These are phyloP conservation scores for Nasonia giraulti DNA, from an alignment of 1,140 invertebrate species.

Conservation along the genomic window DNA sequence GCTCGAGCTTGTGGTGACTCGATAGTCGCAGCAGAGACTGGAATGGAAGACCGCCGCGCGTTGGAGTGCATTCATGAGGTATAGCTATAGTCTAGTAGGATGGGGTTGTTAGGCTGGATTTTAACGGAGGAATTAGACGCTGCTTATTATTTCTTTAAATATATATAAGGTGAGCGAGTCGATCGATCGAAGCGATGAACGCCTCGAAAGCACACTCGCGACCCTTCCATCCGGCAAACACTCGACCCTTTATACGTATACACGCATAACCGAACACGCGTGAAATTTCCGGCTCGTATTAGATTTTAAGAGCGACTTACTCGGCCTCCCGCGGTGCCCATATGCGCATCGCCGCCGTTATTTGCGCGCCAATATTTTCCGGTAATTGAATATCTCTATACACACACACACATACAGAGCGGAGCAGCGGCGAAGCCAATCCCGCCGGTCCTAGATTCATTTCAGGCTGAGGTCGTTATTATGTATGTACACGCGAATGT, in stretches of 20 bases:
- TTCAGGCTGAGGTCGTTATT: neutral
- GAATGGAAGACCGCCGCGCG: neutral
- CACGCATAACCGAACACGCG: neutral
- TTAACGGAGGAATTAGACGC: neutral
- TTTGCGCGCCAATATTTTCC: slow-evolving; percentile 27
- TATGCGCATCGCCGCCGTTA: slow-evolving; percentile 7
- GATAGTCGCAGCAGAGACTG: neutral
- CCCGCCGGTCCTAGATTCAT: neutral
- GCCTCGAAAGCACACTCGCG: neutral
- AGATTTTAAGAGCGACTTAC: slow-evolving; percentile 24
- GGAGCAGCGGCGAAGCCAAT: neutral
- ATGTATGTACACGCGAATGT: slow-evolving; percentile 8
- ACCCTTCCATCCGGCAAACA: neutral
- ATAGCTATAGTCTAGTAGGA: neutral
- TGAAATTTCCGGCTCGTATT: neutral
- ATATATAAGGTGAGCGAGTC: too few species aligned
- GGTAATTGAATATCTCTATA: slow-evolving; percentile 15
- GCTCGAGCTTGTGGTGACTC: neutral
- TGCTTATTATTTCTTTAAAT: neutral
- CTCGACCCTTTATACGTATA: neutral
- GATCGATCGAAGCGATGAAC: too few species aligned
- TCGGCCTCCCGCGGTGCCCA: neutral
- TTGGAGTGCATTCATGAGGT: neutral
- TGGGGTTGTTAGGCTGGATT: neutral
- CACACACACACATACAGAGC: neutral